Evolutionary conservation across 92 coral and sea anemone species (phyloP).

Genomic region (Pocillopora grandis): DNA sequence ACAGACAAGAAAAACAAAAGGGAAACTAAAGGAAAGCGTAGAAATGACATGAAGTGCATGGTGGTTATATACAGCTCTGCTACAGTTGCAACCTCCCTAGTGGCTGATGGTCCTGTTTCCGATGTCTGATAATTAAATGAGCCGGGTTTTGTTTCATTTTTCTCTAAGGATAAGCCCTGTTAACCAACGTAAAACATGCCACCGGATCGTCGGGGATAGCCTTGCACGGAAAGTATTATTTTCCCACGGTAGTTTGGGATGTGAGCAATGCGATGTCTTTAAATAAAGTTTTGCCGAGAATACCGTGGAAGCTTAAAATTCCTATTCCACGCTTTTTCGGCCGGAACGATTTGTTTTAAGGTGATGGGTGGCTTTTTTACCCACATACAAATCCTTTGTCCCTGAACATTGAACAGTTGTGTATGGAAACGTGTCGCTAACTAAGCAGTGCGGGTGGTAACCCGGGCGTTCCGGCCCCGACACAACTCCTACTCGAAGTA

Average conservation of each 20-base stretch:
- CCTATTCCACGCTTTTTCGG: background rate
- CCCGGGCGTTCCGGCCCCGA: background rate
- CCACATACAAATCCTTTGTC: background rate
- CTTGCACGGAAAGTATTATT: slow-evolving; percentile 11
- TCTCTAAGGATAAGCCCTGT: background rate
- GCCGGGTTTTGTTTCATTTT: background rate
- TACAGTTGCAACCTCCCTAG: background rate
- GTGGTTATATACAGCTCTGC: background rate
- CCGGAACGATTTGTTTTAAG: background rate
- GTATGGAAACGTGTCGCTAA: background rate
- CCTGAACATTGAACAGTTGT: background rate
- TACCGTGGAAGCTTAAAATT: slow-evolving; percentile 22
- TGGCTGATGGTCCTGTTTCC: no score
- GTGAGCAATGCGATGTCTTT: background rate
- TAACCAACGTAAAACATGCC: slow-evolving; percentile 1
- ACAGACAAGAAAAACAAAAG: background rate
- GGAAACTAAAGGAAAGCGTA: background rate
- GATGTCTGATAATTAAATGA: background rate
- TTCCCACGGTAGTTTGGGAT: slow-evolving; percentile 20
- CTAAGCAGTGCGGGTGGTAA: slow-evolving; percentile 9
- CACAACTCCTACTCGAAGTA: background rate
- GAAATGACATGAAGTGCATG: background rate
- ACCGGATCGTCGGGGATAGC: background rate
- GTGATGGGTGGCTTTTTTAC: background rate
- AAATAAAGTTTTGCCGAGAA: background rate